phyloP scores from a whole-genome alignment of 2,113 vertebrate genomes.

The Microcebus ravelobensis region DNA sequence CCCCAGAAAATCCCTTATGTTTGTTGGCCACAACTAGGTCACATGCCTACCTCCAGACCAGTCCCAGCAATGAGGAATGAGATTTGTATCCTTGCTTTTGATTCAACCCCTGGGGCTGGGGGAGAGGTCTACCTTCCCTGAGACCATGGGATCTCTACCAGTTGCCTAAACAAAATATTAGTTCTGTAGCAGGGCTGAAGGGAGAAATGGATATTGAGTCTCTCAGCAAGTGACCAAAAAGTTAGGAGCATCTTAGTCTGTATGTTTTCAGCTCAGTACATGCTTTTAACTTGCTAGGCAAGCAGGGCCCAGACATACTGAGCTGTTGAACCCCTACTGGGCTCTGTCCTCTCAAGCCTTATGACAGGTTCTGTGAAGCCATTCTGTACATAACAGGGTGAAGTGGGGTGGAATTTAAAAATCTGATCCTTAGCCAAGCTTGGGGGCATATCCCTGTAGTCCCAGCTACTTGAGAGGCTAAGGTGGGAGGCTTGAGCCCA shows the following conservation, averaged over 20 bases:
- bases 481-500: too few relatives aligned
- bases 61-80: neutral
- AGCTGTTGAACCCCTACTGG: neutral
- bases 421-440: neutral
- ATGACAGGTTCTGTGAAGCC: neutral
- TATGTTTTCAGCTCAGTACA: neutral
- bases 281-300: neutral
- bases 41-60: neutral
- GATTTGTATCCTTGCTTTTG: constrained; percentile 40
- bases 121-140: neutral
- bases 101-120: neutral
- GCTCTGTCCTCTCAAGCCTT: neutral
- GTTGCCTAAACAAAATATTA: neutral
- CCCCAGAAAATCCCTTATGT: neutral
- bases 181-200: neutral
- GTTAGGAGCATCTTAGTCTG: neutral
- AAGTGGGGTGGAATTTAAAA: neutral
- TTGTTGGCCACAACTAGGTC: neutral
- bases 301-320: neutral
- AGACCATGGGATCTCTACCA: neutral
- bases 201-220: neutral
- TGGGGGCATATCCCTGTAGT: too few relatives aligned
- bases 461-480: too few relatives aligned
- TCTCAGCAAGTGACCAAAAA: neutral
- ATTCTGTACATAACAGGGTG: neutral